phyloP scores from a whole-genome alignment of 2,888 invertebrate species.

The Drosophila anomalata region DNA sequence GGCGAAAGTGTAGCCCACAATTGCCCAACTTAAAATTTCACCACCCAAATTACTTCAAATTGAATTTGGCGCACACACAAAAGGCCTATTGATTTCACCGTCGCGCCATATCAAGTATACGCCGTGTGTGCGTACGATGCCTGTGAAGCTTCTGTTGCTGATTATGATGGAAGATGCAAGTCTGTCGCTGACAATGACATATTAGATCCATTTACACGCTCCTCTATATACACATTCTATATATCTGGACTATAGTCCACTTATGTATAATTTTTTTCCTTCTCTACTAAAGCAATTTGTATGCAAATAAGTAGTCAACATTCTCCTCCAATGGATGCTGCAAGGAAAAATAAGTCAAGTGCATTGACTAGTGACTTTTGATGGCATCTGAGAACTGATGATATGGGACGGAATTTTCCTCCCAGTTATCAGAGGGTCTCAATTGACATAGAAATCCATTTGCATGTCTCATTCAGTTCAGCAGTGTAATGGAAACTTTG shows the following conservation, averaged over 20 bases:
- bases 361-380: constrained; percentile 59
- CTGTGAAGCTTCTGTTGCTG: constrained; percentile 43
- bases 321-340: constrained; percentile 5
- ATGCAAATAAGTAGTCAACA: constrained; percentile 66
- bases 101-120: constrained; percentile 32
- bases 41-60: constrained; percentile 39
- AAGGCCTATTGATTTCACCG: constrained; percentile 40
- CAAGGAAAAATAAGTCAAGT: constrained; percentile 65
- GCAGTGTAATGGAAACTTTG: constrained; percentile 25
- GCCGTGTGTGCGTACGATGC: constrained; percentile 1
- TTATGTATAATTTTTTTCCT: constrained; percentile 4
- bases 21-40: constrained; percentile 41
- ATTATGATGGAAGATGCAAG: constrained; percentile 71
- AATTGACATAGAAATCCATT: constrained; percentile 71
- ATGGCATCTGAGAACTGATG: constrained; percentile 21
- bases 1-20: constrained; percentile 31
- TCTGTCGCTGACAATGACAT: constrained; percentile 76
- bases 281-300: constrained; percentile 51
- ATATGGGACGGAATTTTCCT: constrained; percentile 14
- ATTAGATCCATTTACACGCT: constrained; percentile 76
- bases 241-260: constrained; percentile 1
- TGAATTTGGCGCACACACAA: constrained; percentile 43
- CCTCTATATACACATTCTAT: constrained; percentile 22
- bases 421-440: constrained; percentile 34
- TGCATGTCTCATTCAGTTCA: constrained; percentile 41